Base-by-base conservation (phyloP, 2,888 invertebrate genomes). In the Helleia helle region DNA sequence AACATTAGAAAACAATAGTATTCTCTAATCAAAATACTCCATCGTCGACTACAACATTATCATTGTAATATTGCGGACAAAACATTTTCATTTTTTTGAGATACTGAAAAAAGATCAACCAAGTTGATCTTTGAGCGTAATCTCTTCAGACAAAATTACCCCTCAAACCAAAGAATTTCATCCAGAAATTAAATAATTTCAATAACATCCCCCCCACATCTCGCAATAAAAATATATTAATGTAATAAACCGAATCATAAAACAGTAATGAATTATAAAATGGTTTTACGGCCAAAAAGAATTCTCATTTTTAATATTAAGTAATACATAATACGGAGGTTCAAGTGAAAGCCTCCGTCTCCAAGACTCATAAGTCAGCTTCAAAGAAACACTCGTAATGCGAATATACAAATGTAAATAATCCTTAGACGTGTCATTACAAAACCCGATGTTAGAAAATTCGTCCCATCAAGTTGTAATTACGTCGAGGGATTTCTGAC, bases 401-500 rank as follows among this genome's bases (percentile, higher is more conserved):
- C 31, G 17, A 40, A 24, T 24, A 25, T 34, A 15, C 25, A 29
- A 26, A 40, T 40, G 40, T 40, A 40, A 34, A 31, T 18, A 34
- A 26, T 31, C 31, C 26, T 25, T 11, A 26, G 40, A 17, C 15
- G 40, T 41, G 41, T 46, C 41, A 43, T 46, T 43, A 43, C 38
- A 25, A 17, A n/a, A 26, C 31, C 31, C 25, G 24, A 31, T 26
- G 31, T 26, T 12, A 26, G 39, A 15, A 27, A 17, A 15, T 31
- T 31, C 24, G 31, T 31, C 40, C 3, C 24, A 25, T 26, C 5
- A 26, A 6, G 31, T n/a, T 24, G 36, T 34, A 40, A 40, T 40
- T 31, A 40, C 31, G 26, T 17, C 12, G 13, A 15, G 29, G 25
- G 15, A 31, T 24, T 36, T 14, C 14, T 5, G 22, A 15, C 22